Evolutionary conservation across 2,888 invertebrate genomes (phyloP).

Genomic region (Nomada lathburiana): DNA sequence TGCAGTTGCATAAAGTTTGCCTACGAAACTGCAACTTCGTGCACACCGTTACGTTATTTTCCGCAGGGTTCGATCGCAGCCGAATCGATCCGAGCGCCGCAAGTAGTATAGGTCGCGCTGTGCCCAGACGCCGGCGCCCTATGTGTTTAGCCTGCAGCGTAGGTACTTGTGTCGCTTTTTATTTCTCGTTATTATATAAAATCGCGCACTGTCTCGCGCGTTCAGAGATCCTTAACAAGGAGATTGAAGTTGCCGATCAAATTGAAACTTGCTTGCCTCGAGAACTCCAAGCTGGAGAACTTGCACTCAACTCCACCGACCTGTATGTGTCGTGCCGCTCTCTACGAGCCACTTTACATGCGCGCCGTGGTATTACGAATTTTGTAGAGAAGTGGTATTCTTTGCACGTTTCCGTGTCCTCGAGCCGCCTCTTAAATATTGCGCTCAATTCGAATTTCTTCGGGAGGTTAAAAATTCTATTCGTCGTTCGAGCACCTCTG

Average conservation of each 20-base stretch:
- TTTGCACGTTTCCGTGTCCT: slow-evolving; percentile 17
- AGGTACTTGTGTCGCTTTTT: background rate
- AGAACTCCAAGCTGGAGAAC: slow-evolving; percentile 1
- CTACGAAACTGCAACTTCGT: slow-evolving; percentile 6
- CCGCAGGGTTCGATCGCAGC: slow-evolving; percentile 1
- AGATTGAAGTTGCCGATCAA: slow-evolving; percentile 37
- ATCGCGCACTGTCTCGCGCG: no score
- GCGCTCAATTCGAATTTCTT: background rate
- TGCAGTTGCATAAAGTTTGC: slow-evolving; percentile 61
- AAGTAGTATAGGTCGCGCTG: slow-evolving; percentile 30
- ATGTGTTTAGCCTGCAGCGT: background rate
- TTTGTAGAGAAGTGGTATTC: slow-evolving; percentile 43
- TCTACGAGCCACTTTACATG: slow-evolving; percentile 26
- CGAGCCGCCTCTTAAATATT: background rate
- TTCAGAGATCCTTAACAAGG: slow-evolving; percentile 23
- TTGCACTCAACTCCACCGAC: background rate
- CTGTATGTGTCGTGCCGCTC: slow-evolving; percentile 13
- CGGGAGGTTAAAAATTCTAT: background rate
- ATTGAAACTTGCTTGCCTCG: slow-evolving; percentile 23
- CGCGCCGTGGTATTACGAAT: slow-evolving; percentile 20
- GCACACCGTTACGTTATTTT: slow-evolving; percentile 17
- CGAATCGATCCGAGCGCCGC: background rate
- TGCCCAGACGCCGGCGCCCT: slow-evolving; percentile 8
- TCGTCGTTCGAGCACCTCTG: background rate
- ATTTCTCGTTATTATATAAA: background rate